Base-by-base conservation (phyloP, 2,888 invertebrate species). In the Aproaerema taeniolella region DNA sequence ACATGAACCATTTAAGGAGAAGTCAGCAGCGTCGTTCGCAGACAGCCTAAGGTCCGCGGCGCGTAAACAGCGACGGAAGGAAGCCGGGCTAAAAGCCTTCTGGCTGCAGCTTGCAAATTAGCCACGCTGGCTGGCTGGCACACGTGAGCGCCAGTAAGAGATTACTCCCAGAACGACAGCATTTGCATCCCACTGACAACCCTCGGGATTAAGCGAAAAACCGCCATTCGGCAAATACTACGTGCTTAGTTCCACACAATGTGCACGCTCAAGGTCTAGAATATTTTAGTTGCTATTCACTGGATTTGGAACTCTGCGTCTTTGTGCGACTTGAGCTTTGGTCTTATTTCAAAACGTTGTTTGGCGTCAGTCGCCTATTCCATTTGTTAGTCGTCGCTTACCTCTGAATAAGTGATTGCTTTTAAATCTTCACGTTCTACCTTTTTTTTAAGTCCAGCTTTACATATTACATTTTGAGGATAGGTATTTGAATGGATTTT, bases 31-130 rank as follows among this genome's bases (percentile, higher is more conserved):
- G n/a, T n/a, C 29, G 12, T 13, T 12, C 9, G 16, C 20, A 30
- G 28, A 24, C 2, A 20, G 30, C 13, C 15, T 17, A 20, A 43
- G 68, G 73, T 70, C 67, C 67, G 65, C 57, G 63, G 68, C 69
- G 72, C 74, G 72, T 71, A 67, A 73, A 75, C 72, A 70, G 58
- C 59, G 58, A 57, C 74, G 80, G 76, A 79, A 78, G 79, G 75
- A 77, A 78, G 68, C 65, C 66, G 54, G 62, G 73, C 72, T 79
- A 74, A 78, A 77, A 79, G 78, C 78, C 62, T 61, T 63, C 53
- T 61, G 67, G 61, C 60, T 73, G 73, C 73, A 72, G 64, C 68
- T 66, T 67, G 72, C 73, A 74, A 74, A 79, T 80, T 80, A 78
- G 74, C 77, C 69, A 70, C 74, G 74, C 71, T 71, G 62, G 62